Percentiles rank a stretch among this genome's conserved stretches.
phyloP scores from a whole-genome alignment of 2,888 invertebrate genomes.

The Polietes domitor region DNA sequence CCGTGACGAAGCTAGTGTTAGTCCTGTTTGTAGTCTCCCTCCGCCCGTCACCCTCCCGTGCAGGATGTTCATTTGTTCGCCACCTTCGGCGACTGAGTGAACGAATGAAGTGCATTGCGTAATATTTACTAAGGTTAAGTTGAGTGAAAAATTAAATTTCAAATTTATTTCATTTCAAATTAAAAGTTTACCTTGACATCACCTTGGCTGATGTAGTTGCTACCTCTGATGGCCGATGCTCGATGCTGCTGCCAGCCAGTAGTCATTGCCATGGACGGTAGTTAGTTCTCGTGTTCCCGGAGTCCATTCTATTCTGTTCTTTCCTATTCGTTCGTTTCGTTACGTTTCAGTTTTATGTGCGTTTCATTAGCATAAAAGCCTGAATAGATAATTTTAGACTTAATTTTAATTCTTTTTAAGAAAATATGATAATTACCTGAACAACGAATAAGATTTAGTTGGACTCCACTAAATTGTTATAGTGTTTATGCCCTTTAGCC shows the following conservation, averaged over 20 bases:
- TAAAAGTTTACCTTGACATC: slow-evolving; percentile 60
- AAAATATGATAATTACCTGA: slow-evolving; percentile 52
- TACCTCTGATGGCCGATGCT: too few relatives aligned
- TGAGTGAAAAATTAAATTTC: slow-evolving; percentile 71
- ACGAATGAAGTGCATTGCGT: slow-evolving; percentile 56
- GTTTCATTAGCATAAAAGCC: slow-evolving; percentile 56
- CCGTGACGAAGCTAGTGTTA: not conserved
- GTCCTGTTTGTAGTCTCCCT: not conserved
- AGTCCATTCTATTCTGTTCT: slow-evolving; percentile 20
- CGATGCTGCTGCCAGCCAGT: too few relatives aligned
- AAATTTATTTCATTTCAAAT: slow-evolving; percentile 69
- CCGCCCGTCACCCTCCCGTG: not conserved
- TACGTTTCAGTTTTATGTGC: slow-evolving; percentile 18
- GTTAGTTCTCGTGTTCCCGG: slow-evolving; percentile 32
- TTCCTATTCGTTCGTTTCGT: slow-evolving; percentile 27
- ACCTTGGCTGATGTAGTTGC: slow-evolving; percentile 16
- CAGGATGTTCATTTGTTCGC: slow-evolving; percentile 12
- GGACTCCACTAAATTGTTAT: slow-evolving; percentile 36
- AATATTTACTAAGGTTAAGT: slow-evolving; percentile 66
- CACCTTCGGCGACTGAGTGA: not conserved
- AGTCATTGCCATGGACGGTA: slow-evolving; percentile 5
- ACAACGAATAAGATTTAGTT: slow-evolving; percentile 37
- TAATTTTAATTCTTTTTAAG: slow-evolving; percentile 37
- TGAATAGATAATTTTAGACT: slow-evolving; percentile 42
- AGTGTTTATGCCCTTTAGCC: slow-evolving; percentile 25